phyloP scores from a whole-genome alignment of 2,888 invertebrate species.

The Diaprepes abbreviatus region DNA sequence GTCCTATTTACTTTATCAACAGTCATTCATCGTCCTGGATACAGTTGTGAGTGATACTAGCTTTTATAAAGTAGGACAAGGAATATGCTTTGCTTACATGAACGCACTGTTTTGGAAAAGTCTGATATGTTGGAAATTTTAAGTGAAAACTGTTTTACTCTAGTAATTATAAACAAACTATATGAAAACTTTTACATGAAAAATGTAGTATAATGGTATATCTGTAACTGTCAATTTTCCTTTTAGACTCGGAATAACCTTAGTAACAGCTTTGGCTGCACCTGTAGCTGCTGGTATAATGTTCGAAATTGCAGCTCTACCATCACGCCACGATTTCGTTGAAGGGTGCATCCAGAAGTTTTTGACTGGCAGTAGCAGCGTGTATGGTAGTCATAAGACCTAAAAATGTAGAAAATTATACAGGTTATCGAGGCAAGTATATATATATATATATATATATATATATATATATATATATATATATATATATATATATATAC shows the following conservation, averaged over 20 bases:
- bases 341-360: slow-evolving; percentile 78
- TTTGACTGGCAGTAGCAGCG: slow-evolving; percentile 83
- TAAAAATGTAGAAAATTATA: not conserved
- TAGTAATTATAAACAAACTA: too few relatives aligned
- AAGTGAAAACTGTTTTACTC: too few relatives aligned
- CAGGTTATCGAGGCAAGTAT: not conserved
- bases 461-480: not conserved
- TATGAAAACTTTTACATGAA: too few relatives aligned
- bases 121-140: too few relatives aligned
- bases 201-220: too few relatives aligned
- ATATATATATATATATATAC: not conserved
- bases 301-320: slow-evolving; percentile 79
- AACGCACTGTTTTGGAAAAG: too few relatives aligned
- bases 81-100: too few relatives aligned
- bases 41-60: too few relatives aligned
- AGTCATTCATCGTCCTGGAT: too few relatives aligned
- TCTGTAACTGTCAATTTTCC: slow-evolving; percentile 84
- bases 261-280: slow-evolving; percentile 85
- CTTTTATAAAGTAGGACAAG: too few relatives aligned
- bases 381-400: slow-evolving; percentile 82
- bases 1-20: too few relatives aligned
- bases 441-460: not conserved
- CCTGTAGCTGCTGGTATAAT: slow-evolving; percentile 83
- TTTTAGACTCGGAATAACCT: slow-evolving; percentile 83
- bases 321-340: slow-evolving; percentile 75